These are phyloP conservation scores for Rhinogobio ventralis DNA, from an alignment of 2,797 vertebrate species.

Conservation along the genomic window DNA sequence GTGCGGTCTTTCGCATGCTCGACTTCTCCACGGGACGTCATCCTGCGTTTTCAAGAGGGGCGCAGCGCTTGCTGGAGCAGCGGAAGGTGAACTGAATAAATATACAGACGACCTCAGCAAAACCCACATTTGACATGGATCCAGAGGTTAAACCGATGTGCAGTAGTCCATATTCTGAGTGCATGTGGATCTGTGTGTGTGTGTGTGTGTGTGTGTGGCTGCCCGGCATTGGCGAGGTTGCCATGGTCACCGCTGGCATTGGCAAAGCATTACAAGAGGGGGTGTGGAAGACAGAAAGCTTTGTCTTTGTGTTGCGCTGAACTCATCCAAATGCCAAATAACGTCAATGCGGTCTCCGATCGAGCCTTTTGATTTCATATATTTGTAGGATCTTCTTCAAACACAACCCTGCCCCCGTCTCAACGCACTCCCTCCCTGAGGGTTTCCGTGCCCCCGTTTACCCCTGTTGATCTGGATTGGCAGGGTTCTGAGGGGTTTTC, in stretches of 20 bases:
- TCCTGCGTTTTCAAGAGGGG: conserved; percentile 23
- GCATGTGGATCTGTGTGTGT: conserved; percentile 1
- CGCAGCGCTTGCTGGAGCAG: neutral
- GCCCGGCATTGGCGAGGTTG: conserved; percentile 34
- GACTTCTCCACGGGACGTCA: conserved; percentile 40
- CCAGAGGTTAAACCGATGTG: conserved; percentile 30
- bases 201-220: conserved; percentile 27
- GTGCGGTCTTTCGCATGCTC: conserved; percentile 50
- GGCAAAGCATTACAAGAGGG: conserved; percentile 43
- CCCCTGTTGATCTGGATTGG: neutral
- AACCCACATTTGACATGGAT: neutral
- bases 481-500: conserved; percentile 48
- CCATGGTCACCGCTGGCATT: conserved; percentile 51
- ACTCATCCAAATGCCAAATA: conserved; percentile 22
- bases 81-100: conserved; percentile 30
- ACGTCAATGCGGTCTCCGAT: neutral
- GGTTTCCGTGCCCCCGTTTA: neutral
- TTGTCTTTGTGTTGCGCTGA: conserved; percentile 32
- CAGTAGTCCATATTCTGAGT: neutral
- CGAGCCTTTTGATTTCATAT: neutral
- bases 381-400: conserved; percentile 35
- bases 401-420: conserved; percentile 10
- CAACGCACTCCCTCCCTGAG: conserved; percentile 24
- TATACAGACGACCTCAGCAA: neutral
- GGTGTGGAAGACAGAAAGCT: conserved; percentile 47